phyloP scores from a whole-genome alignment of 2,113 vertebrate species.

The Uropsilus gracilis region DNA sequence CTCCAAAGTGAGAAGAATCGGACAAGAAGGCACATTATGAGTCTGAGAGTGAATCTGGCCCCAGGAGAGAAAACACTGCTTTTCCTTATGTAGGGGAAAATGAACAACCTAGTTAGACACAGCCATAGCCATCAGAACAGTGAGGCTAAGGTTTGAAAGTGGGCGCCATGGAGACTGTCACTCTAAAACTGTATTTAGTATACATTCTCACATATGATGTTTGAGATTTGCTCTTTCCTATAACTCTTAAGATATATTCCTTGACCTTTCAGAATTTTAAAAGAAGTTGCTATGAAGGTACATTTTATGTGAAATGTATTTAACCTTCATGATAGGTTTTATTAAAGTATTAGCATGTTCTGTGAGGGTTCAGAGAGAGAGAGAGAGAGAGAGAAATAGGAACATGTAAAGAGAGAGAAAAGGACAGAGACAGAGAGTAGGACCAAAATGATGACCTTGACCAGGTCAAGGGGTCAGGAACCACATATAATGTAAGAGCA shows the following conservation, averaged over 20 bases:
- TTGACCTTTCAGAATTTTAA: slow-evolving; percentile 39
- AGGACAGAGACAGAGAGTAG: not conserved
- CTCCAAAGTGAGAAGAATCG: not conserved
- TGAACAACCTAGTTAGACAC: not conserved
- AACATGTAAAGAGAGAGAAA: not conserved
- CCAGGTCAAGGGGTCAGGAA: not conserved
- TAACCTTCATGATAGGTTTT: not conserved
- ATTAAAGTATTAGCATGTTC: not conserved
- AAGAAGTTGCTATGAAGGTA: not conserved
- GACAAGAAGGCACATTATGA: not conserved
- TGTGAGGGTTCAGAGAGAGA: not conserved
- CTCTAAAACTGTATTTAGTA: not conserved
- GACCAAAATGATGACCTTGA: not conserved
- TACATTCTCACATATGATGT: not conserved
- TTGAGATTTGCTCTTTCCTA: slow-evolving; percentile 11
- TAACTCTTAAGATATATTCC: not conserved
- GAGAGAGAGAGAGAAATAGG: not conserved
- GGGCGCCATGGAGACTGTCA: not conserved
- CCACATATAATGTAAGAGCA: not conserved
- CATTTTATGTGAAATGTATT: not conserved
- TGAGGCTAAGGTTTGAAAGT: not conserved
- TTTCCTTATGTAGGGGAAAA: not conserved
- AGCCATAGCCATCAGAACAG: not conserved
- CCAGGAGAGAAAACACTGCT: not conserved
- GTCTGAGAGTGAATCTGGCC: not conserved